Base-by-base conservation (phyloP, 2,888 invertebrate genomes). In the Lasioglossum villosulum region DNA sequence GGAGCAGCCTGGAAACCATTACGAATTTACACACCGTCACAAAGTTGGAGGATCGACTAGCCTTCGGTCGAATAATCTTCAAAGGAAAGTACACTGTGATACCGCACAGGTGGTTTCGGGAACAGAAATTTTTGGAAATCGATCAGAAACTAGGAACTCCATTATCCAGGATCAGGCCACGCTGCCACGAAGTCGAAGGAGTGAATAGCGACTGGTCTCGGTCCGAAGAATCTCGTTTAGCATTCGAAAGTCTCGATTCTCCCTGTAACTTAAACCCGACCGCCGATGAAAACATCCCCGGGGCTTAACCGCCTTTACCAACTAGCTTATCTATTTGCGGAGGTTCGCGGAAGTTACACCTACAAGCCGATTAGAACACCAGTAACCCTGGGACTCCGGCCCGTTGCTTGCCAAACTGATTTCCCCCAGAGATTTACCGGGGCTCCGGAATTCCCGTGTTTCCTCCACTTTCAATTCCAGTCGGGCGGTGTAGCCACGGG, bases 351-450 rank as follows among this genome's bases (percentile, higher is more conserved):
- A 90, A 83, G 86, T 88, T 82, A 87, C 88, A 89, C 88, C 88
- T 89, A 87, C 87, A 90, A 87, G 90, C 90, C 92, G 92, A 92
- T 93, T 93, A 92, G 90, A 92, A 89, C 90, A 82, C 91, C 86
- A 82, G 71, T 76, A 83, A 79, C 78, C 80, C 78, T 59, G 19
- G 37, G 19, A 52, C 42, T 37, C 48, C 48, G 74, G 19, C 56
- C 42, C 66, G 37, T 19, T 56, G 23, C 37, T 16, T 56, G 68
- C 68, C 39, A 37, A 82, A 86, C 82, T 81, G 86, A 84, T 86
- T 86, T 88, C 82, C 83, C 80, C 80, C 75, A 75, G 83, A 90
- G 88, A 90, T 89, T 90, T 90, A 86, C 63, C 80, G 73, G 45
- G n/a, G 83, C 86, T 66, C 89, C 85, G 75, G 84, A 85, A 86